Evolutionary conservation across 2,888 invertebrate species (phyloP), one percentile per base, ranked within the genome.

Genomic region (Allolobophora icterica): DNA sequence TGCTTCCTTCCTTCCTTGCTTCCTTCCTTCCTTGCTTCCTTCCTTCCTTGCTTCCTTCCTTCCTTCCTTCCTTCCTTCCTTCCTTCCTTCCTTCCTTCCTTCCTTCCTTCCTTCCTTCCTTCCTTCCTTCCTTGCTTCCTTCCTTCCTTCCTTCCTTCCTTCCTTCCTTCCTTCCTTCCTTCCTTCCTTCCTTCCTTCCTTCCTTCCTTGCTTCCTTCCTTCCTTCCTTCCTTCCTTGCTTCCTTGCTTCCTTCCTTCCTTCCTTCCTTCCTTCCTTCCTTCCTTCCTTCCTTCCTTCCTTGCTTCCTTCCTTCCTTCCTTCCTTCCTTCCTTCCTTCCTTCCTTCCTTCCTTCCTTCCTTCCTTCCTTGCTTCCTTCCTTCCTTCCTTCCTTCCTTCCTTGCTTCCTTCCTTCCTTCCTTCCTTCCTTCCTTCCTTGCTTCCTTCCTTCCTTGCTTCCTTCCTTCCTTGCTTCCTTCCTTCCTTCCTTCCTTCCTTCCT

Each of bases 221-320:
- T 92, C 92, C 92, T 92, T 92, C 92, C 92, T 92, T 92, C 92
- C 91, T 92, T 92, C 92, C 92, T 92, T 92, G 91, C 92, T 91
- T 92, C 92, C 92, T 92, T 92, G 92, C 92, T 92, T 91, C 92
- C 92, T 92, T 92, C 92, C 92, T 92, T 92, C 92, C 92, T 92
- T 92, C 92, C 92, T 92, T 92, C 92, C 92, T 92, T 92, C 92
- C 92, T 92, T 92, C 92, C 92, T 92, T 92, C 92, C 92, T 92
- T 92, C 92, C 92, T 92, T 92, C 91, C 92, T 92, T 91, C 92
- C 92, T 91, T 92, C 92, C 92, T 90, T 91, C 92, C 92, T 91
- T 91, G 92, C 92, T 91, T 91, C 92, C 92, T 91, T 91, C 92
- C 91, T 92, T 90, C 92, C 92, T 91, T 92, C 92, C 92, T 92